phyloP scores from a whole-genome alignment of 2,113 vertebrate species.

The Salvelinus namaycush region DNA sequence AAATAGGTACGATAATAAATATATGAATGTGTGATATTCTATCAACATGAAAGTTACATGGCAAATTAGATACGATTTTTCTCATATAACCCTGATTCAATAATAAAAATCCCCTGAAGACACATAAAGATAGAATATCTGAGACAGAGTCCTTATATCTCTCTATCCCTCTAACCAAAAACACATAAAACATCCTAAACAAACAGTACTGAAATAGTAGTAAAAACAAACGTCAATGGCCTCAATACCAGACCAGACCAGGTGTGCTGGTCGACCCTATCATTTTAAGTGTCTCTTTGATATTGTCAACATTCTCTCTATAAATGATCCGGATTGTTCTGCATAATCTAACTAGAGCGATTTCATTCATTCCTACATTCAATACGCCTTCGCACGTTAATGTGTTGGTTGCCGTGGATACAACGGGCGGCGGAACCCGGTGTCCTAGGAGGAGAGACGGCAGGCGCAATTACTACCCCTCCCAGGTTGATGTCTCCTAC shows the following conservation, averaged over 20 bases:
- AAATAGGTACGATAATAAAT: no score
- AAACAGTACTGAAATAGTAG: neutral
- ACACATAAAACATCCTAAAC: neutral
- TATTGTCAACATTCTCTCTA: constrained; percentile 36
- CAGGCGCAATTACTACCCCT: constrained; percentile 23
- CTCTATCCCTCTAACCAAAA: neutral
- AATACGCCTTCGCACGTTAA: constrained; percentile 58
- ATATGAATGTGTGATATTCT: constrained; percentile 3
- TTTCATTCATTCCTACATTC: constrained; percentile 70
- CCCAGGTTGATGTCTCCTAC: constrained; percentile 27
- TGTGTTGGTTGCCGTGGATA: constrained; percentile 64
- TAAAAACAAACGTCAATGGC: neutral
- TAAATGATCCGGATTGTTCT: constrained; percentile 62
- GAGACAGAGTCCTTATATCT: neutral
- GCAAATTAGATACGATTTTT: neutral
- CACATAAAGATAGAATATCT: neutral
- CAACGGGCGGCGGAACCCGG: neutral
- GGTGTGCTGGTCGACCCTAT: no score
- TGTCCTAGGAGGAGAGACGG: neutral
- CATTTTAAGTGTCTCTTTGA: neutral
- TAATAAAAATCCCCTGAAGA: neutral
- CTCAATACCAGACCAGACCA: neutral
- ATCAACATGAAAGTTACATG: neutral
- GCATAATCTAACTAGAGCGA: constrained; percentile 72
- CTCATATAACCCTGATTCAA: neutral